Evolutionary conservation across 2,888 invertebrate species (phyloP).

Genomic region (Dryobotodes eremita): DNA sequence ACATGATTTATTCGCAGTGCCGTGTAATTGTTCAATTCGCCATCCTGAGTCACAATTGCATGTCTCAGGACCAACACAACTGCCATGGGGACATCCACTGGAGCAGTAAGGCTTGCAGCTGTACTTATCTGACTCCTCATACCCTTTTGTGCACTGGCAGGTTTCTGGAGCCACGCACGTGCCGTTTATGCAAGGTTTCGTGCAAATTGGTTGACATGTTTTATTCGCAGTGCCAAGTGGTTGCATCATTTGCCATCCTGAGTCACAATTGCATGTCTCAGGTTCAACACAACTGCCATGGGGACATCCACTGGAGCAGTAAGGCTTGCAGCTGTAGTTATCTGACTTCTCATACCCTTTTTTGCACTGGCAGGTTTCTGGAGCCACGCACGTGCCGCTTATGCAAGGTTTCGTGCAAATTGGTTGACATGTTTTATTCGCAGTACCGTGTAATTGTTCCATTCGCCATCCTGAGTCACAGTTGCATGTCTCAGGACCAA

Average conservation of each 20-base stretch:
- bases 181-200: slow-evolving; percentile 14
- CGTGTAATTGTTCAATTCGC: no score
- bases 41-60: no score
- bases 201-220: slow-evolving; percentile 23
- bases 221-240: background rate
- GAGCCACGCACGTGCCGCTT: slow-evolving; percentile 29
- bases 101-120: slow-evolving; percentile 7
- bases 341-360: slow-evolving; percentile 23
- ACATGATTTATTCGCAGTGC: slow-evolving; percentile 15
- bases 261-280: slow-evolving; percentile 35
- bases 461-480: slow-evolving; percentile 38
- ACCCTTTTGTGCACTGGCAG: slow-evolving; percentile 26
- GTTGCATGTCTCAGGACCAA: slow-evolving; percentile 35
- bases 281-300: slow-evolving; percentile 43
- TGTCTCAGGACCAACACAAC: no score
- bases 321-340: slow-evolving; percentile 29
- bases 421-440: slow-evolving; percentile 15
- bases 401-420: slow-evolving; percentile 26
- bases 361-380: slow-evolving; percentile 46
- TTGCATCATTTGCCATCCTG: slow-evolving; percentile 20
- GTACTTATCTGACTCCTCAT: background rate
- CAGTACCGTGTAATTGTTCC: no score
- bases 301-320: slow-evolving; percentile 36
- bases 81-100: no score
- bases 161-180: slow-evolving; percentile 35